Evolutionary conservation across 2,888 invertebrate genomes (phyloP).

Genomic region (Napeogenes sylphis): DNA sequence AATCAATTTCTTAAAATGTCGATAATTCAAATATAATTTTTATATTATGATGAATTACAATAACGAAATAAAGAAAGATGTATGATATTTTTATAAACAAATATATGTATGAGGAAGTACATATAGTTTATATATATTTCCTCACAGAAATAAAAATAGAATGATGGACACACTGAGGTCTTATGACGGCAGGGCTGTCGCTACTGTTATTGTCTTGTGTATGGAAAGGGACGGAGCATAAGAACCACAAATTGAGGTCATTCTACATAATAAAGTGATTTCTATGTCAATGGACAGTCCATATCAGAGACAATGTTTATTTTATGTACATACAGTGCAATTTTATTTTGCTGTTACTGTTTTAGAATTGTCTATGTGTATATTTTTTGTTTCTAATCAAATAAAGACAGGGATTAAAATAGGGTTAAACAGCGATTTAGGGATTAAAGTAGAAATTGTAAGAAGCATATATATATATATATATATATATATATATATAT

Average conservation of each 20-base stretch:
- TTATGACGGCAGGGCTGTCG: slow-evolving; percentile 12
- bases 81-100: too few species aligned
- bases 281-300: slow-evolving; percentile 15
- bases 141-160: slow-evolving; percentile 3
- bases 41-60: too few species aligned
- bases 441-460: too few species aligned
- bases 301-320: slow-evolving; percentile 14
- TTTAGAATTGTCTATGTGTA: neutral
- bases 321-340: slow-evolving; percentile 5
- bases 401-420: neutral
- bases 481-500: too few species aligned
- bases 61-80: too few species aligned
- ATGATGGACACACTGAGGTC: slow-evolving; percentile 13
- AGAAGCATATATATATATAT: too few species aligned
- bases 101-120: too few species aligned
- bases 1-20: too few species aligned
- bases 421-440: neutral
- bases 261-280: slow-evolving; percentile 22
- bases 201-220: slow-evolving; percentile 19
- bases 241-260: slow-evolving; percentile 21
- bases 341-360: neutral
- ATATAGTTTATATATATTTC: neutral
- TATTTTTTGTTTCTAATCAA: neutral
- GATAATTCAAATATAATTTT: too few species aligned
- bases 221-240: slow-evolving; percentile 18